Evolutionary conservation across 2,888 invertebrate genomes (phyloP).

Genomic region (Strigamia maritima): DNA sequence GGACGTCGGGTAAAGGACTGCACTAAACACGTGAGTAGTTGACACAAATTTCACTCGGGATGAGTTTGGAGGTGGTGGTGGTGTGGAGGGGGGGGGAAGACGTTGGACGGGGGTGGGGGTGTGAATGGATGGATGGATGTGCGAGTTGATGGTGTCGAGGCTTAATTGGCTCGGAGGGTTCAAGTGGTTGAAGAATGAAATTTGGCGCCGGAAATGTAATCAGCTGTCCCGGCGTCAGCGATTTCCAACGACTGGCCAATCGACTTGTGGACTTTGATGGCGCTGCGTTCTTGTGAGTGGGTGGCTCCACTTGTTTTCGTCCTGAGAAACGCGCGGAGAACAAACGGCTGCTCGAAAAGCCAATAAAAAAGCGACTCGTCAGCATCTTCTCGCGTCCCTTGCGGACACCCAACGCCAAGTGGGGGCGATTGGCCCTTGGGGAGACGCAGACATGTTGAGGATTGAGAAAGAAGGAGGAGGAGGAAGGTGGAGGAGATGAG

Average conservation of each 20-base stretch:
- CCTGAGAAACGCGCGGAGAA: slow-evolving; percentile 6
- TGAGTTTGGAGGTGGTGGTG: not conserved
- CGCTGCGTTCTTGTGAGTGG: slow-evolving; percentile 33
- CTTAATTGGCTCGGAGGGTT: slow-evolving; percentile 21
- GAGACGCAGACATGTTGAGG: slow-evolving; percentile 25
- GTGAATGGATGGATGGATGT: not conserved
- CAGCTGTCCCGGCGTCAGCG: slow-evolving; percentile 35
- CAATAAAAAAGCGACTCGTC: slow-evolving; percentile 38
- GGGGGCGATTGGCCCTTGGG: slow-evolving; percentile 25
- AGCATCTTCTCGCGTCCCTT: slow-evolving; percentile 31
- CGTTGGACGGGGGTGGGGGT: not conserved
- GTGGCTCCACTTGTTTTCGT: slow-evolving; percentile 35
- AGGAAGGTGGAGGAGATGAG: not conserved
- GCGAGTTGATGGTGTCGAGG: slow-evolving; percentile 1
- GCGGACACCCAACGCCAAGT: slow-evolving; percentile 29
- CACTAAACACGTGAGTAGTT: not conserved
- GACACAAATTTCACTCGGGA: not conserved
- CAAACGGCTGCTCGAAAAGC: slow-evolving; percentile 33
- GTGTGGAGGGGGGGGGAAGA: not conserved
- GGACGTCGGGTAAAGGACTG: not conserved
- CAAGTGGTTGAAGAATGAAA: slow-evolving; percentile 27
- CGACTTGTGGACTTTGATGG: slow-evolving; percentile 24
- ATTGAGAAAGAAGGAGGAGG: slow-evolving; percentile 19
- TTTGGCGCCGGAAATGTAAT: slow-evolving; percentile 35
- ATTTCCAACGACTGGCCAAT: slow-evolving; percentile 34